These are phyloP conservation scores for Galleria mellonella DNA, from an alignment of 1,140 invertebrate genomes.

Conservation along the genomic window DNA sequence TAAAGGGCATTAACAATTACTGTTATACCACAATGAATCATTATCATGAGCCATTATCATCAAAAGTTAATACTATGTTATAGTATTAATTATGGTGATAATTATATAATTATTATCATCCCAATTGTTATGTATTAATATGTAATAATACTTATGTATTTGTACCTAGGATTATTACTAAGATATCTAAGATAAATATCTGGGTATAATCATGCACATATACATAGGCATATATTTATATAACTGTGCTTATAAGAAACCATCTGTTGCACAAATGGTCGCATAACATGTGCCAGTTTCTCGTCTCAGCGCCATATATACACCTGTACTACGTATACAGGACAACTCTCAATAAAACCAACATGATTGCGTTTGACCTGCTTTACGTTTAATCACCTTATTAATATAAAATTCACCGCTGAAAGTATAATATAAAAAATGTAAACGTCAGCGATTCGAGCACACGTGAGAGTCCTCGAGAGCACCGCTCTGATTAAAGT, in stretches of 20 bases:
- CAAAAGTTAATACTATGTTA: too few species aligned
- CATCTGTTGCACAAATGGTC: constrained; percentile 9
- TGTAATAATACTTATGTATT: too few species aligned
- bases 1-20: too few species aligned
- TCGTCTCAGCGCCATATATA: background rate
- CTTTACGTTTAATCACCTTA: constrained; percentile 6
- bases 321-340: background rate
- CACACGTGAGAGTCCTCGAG: background rate
- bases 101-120: too few species aligned
- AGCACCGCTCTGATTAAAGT: constrained; percentile 7
- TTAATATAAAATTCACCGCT: background rate
- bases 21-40: too few species aligned
- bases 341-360: background rate
- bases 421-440: background rate
- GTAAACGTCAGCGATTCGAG: background rate
- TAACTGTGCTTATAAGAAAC: background rate
- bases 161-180: too few species aligned
- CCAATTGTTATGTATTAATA: too few species aligned
- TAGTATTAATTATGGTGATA: too few species aligned
- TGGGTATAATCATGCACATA: too few species aligned
- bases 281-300: background rate
- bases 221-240: background rate
- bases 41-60: too few species aligned
- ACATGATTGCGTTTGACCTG: constrained; percentile 17
- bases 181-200: too few species aligned